Conservation (phyloP, 2,888 invertebrate species). For the Netelia virgata region DNA sequence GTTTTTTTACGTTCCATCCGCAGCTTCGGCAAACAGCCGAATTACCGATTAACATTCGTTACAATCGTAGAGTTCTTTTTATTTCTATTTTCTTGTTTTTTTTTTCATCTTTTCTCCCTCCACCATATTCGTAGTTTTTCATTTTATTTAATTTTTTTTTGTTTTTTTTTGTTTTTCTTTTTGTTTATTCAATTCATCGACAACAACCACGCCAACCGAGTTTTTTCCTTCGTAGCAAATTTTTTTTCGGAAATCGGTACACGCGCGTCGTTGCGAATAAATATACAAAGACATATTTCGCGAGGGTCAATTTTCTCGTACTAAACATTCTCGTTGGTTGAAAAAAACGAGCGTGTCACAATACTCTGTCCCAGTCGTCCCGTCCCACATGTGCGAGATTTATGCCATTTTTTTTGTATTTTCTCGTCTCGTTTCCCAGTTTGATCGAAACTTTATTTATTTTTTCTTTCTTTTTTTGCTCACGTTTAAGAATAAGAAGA, state of each 20-base stretch:
- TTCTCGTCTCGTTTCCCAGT: not conserved
- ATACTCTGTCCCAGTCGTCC: not conserved
- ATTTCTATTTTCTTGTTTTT: slow-evolving; percentile 1
- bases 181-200: not conserved
- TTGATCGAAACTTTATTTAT: not conserved
- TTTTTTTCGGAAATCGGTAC: slow-evolving; percentile 20
- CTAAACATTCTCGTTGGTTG: not conserved
- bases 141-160: not conserved
- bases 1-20: not conserved
- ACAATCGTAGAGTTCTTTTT: not conserved
- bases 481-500: not conserved
- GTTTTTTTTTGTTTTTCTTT: not conserved
- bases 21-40: not conserved
- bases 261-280: slow-evolving; percentile 9
- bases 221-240: not conserved
- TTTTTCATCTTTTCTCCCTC: slow-evolving; percentile 9
- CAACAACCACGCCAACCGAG: not conserved
- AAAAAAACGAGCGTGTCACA: not conserved
- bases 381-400: not conserved
- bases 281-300: slow-evolving; percentile 41
- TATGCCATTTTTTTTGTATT: not conserved
- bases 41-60: not conserved
- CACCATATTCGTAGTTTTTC: not conserved
- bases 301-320: slow-evolving; percentile 8
- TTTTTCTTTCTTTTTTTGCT: not conserved